Evolutionary conservation across 2,797 vertebrate genomes (phyloP).

Genomic region (Threskiornis aethiopicus): DNA sequence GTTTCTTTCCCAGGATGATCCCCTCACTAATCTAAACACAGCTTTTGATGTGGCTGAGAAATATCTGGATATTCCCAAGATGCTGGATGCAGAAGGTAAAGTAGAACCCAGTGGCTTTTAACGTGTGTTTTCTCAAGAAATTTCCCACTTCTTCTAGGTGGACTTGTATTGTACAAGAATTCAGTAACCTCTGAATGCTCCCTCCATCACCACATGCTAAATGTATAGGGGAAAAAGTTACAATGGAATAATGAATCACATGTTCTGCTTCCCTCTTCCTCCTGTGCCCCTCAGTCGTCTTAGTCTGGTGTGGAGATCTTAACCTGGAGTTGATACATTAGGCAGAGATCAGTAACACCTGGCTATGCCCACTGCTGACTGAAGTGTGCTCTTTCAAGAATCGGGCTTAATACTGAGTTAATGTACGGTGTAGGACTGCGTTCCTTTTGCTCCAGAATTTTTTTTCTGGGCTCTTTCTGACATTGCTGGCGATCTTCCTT

Average conservation of each 20-base stretch:
- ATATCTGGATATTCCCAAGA: slow-evolving; percentile 95
- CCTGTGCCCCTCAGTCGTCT: not conserved
- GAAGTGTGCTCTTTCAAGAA: not conserved
- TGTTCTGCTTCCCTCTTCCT: slow-evolving; percentile 2
- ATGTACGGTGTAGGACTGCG: not conserved
- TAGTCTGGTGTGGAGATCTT: not conserved
- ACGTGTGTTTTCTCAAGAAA: not conserved
- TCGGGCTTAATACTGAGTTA: not conserved
- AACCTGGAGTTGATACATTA: not conserved
- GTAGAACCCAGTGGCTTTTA: slow-evolving; percentile 11
- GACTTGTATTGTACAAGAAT: not conserved
- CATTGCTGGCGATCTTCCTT: not conserved
- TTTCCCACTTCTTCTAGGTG: slow-evolving; percentile 9
- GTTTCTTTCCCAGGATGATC: slow-evolving; percentile 83
- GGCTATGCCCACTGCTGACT: not conserved
- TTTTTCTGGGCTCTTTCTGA: not conserved
- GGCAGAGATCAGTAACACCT: not conserved
- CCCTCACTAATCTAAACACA: slow-evolving; percentile 93
- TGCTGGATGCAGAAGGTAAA: slow-evolving; percentile 95
- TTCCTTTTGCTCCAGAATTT: not conserved
- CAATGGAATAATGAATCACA: not conserved
- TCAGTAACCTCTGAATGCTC: not conserved
- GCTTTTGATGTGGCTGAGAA: slow-evolving; percentile 95
- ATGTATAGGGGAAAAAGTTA: not conserved
- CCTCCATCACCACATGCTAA: not conserved